Evolutionary conservation across 1,140 invertebrate species (phyloP), one percentile per base, ranked within the genome.

Genomic region (Wiebesia pumilae): DNA sequence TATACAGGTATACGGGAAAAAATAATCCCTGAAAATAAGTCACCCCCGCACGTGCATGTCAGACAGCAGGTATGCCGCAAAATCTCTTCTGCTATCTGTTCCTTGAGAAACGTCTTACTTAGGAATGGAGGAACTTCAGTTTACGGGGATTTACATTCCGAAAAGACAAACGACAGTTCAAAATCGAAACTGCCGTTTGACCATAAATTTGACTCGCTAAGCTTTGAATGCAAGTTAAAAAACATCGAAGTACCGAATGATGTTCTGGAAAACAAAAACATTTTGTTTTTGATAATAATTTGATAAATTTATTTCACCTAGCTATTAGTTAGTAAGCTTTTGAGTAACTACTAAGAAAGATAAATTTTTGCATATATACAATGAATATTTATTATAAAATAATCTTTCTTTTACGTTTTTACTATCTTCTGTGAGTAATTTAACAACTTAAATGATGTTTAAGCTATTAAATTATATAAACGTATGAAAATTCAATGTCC

Each of bases 1-100:
- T 78, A 12, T 35, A 78, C 47, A 78, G 77, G 81, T 83, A 47
- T 73, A 40, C 43, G 67, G 7, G 27, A 12, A n/a, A n/a, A n/a
- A n/a, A n/a, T n/a, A n/a, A 54, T 30, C 81, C 67, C 75, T 83
- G 69, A 83, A 83, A 83, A 58, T 83, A 75, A 75, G 43, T 58
- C 51, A 47, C 78, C n/a, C 54, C 79, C 79, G 33, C 79, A 19
- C 30, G 77, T 30, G 33, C 79, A 58, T 27, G 79, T 58, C 54
- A 38, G 58, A 81, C 78, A n/a, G 35, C 51, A 58, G 58, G 58
- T 81, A 54, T 54, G 35, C 79, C 54, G 40, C 38, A 75, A 75
- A 75, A 38, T 75, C 71, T 38, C 38, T 43, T 40, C 10, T 24
- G 38, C 71, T 43, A 43, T 75, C 71, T 75, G 0, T 6, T 9